phyloP scores from a whole-genome alignment of 2,797 vertebrate genomes.

The Danionella dracula region DNA sequence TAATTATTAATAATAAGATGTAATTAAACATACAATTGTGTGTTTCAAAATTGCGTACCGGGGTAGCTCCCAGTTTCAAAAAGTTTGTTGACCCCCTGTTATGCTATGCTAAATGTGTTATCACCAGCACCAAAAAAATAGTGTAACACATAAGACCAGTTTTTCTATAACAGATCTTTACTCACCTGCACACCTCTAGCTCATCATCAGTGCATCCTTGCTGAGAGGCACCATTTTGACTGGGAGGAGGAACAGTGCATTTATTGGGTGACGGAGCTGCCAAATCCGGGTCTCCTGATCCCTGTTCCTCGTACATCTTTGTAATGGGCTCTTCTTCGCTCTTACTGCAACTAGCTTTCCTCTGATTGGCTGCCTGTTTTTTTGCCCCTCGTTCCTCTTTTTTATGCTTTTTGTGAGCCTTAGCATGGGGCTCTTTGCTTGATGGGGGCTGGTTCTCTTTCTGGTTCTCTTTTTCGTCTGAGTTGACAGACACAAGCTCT shows the following conservation, averaged over 20 bases:
- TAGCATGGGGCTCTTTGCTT: conserved; percentile 54
- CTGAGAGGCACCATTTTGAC: conserved; percentile 48
- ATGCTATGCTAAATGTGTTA: no score
- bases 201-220: conserved; percentile 73
- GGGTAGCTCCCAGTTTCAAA: no score
- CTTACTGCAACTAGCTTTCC: conserved; percentile 32
- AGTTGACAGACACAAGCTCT: conserved; percentile 68
- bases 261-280: conserved; percentile 47
- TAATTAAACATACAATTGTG: no score
- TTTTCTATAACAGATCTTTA: conserved; percentile 37
- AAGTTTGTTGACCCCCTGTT: no score
- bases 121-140: no score
- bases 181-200: conserved; percentile 90
- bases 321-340: conserved; percentile 57
- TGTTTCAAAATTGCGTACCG: no score
- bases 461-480: conserved; percentile 53
- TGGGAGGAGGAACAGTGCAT: conserved; percentile 28
- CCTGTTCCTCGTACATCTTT: conserved; percentile 66
- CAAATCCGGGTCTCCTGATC: conserved; percentile 61
- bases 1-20: no score
- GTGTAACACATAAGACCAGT: no score
- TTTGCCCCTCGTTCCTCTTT: conserved; percentile 44
- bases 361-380: conserved; percentile 33
- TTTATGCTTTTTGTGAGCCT: conserved; percentile 55
- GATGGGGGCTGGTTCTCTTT: conserved; percentile 53